Conservation (phyloP, 2,797 vertebrate genomes). For the Uromys caudimaculatus region DNA sequence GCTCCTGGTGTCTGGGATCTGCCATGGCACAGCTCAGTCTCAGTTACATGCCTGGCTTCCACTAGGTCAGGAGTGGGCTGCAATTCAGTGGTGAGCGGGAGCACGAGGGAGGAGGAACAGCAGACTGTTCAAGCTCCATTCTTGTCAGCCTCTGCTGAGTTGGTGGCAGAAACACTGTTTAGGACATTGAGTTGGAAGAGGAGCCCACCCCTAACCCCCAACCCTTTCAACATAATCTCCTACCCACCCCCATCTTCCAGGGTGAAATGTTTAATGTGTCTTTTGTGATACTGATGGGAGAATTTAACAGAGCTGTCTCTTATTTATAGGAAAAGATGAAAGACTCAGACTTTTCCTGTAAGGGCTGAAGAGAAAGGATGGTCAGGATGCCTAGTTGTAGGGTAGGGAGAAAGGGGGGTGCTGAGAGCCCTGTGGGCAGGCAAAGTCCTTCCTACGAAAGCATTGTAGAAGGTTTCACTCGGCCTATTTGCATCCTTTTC, state of each 20-base stretch:
- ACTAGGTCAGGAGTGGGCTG: neutral
- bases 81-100: neutral
- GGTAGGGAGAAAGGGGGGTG: too few species aligned
- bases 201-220: neutral
- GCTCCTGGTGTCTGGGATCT: neutral
- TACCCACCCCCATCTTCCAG: neutral
- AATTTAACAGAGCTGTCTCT: neutral
- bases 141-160: neutral
- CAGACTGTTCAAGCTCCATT: neutral
- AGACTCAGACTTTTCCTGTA: neutral
- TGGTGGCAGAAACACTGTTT: neutral
- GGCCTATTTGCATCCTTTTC: neutral
- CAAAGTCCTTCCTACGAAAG: neutral
- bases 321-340: conserved; percentile 1
- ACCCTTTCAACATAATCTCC: neutral
- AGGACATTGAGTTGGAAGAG: neutral
- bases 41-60: neutral
- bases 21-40: neutral
- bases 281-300: conserved; percentile 16
- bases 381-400: neutral
- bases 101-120: accelerated
- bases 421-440: neutral
- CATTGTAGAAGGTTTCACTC: neutral
- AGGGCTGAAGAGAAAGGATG: neutral
- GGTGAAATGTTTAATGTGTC: neutral